These are phyloP conservation scores for Myotis planiceps DNA, from an alignment of 2,797 vertebrate species.

Conservation along the genomic window DNA sequence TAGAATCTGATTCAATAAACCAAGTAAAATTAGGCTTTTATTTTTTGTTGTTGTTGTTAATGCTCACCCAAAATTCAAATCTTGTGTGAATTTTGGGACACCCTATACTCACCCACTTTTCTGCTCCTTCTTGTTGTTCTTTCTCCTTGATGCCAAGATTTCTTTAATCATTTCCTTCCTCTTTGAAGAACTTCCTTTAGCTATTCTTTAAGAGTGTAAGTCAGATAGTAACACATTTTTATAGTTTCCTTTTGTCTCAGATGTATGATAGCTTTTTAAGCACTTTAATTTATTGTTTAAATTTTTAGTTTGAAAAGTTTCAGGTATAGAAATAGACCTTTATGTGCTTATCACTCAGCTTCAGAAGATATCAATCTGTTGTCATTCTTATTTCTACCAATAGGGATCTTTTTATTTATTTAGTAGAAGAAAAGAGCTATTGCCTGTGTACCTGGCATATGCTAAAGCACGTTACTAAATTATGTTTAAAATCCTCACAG, in stretches of 20 bases:
- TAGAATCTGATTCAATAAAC: too few species aligned
- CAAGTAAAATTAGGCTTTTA: too few species aligned
- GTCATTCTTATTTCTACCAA: not conserved
- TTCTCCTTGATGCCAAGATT: not conserved
- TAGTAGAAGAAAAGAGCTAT: not conserved
- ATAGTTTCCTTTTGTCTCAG: not conserved
- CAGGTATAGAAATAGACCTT: not conserved
- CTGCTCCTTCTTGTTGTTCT: not conserved
- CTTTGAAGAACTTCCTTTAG: not conserved
- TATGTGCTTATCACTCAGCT: not conserved
- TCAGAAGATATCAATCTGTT: not conserved
- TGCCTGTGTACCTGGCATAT: not conserved
- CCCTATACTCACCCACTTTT: not conserved
- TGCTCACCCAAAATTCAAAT: too few species aligned
- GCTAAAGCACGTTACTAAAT: not conserved
- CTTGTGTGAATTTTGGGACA: too few species aligned
- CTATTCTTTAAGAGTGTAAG: too few species aligned
- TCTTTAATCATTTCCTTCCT: not conserved
- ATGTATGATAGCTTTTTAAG: not conserved
- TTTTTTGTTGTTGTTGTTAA: too few species aligned
- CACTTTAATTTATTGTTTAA: not conserved
- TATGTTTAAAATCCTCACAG: not conserved
- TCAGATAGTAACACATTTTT: not conserved
- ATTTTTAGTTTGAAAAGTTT: constrained; percentile 21
- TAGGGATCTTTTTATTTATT: not conserved